Percentiles rank a stretch among this genome's conserved stretches.
Conservation (phyloP, 2,888 invertebrate species). For the Hymenopus coronatus region DNA sequence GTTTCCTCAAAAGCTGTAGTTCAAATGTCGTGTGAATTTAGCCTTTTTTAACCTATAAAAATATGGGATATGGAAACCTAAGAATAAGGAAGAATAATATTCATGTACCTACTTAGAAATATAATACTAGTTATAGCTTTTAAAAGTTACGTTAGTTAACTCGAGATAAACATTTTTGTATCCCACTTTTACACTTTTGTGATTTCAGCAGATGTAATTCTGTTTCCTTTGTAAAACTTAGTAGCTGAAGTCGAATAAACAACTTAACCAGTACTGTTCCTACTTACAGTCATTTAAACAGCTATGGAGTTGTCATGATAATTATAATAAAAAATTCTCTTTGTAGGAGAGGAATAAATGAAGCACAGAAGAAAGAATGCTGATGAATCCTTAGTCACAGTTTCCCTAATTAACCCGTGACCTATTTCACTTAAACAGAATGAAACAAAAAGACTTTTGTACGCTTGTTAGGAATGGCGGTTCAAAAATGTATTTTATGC, state of each 20-base stretch:
- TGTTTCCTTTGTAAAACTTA: neutral
- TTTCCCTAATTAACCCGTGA: neutral
- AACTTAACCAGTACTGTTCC: neutral
- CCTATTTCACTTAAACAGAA: neutral
- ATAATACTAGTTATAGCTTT: too few species aligned
- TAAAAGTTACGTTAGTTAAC: too few species aligned
- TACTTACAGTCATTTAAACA: neutral
- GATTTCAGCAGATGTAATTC: neutral
- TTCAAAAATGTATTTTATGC: too few species aligned
- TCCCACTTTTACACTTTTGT: neutral
- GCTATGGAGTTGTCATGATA: neutral
- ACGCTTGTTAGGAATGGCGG: neutral
- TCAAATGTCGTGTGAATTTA: too few species aligned
- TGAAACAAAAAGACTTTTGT: neutral
- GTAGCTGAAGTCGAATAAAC: neutral
- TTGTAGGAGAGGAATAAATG: neutral
- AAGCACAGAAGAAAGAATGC: neutral
- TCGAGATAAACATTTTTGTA: too few species aligned
- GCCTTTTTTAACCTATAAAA: too few species aligned
- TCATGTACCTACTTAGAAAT: too few species aligned
- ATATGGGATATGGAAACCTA: too few species aligned
- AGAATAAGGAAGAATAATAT: too few species aligned
- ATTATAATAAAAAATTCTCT: neutral
- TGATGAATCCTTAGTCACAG: neutral
- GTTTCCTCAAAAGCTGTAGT: too few species aligned